Conservation (phyloP, 1,140 invertebrate genomes). For the Stratiolaelaps scimitus region DNA sequence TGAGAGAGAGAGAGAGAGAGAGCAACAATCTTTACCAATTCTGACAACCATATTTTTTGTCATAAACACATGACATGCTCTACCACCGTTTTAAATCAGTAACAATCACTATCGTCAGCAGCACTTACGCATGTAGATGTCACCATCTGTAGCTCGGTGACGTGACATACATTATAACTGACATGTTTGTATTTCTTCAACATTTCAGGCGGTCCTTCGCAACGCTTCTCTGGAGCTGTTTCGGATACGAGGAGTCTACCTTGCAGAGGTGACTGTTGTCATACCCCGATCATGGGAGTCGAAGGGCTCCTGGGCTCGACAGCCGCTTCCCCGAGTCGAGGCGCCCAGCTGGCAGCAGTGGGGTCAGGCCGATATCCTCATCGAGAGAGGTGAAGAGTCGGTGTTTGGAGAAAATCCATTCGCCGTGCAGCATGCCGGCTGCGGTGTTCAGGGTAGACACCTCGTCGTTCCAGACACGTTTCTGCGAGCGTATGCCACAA, state of each 20-base stretch:
- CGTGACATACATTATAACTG: too few species aligned
- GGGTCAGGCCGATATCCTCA: slow-evolving; percentile 4
- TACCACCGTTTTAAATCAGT: too few species aligned
- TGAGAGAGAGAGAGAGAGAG: too few species aligned
- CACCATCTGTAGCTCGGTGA: too few species aligned
- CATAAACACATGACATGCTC: too few species aligned
- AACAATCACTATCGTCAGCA: too few species aligned
- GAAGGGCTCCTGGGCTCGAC: slow-evolving; percentile 14
- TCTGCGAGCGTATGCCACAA: slow-evolving; percentile 32
- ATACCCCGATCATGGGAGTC: slow-evolving; percentile 11
- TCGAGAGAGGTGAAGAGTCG: slow-evolving; percentile 32
- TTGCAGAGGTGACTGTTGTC: slow-evolving; percentile 5
- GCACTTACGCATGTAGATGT: too few species aligned
- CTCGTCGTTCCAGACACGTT: slow-evolving; percentile 47
- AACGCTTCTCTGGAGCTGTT: slow-evolving; percentile 15
- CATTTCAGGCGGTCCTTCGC: slow-evolving; percentile 21
- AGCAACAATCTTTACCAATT: too few species aligned
- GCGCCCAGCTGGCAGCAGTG: slow-evolving; percentile 3
- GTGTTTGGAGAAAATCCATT: slow-evolving; percentile 45
- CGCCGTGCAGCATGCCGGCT: slow-evolving; percentile 50
- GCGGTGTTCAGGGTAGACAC: slow-evolving; percentile 49
- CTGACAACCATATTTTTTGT: too few species aligned
- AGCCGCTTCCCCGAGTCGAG: slow-evolving; percentile 7
- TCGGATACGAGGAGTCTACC: neutral
- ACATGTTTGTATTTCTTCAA: neutral